Base-by-base conservation (phyloP, 2,113 vertebrate genomes). In the Misgurnus mizolepis region DNA sequence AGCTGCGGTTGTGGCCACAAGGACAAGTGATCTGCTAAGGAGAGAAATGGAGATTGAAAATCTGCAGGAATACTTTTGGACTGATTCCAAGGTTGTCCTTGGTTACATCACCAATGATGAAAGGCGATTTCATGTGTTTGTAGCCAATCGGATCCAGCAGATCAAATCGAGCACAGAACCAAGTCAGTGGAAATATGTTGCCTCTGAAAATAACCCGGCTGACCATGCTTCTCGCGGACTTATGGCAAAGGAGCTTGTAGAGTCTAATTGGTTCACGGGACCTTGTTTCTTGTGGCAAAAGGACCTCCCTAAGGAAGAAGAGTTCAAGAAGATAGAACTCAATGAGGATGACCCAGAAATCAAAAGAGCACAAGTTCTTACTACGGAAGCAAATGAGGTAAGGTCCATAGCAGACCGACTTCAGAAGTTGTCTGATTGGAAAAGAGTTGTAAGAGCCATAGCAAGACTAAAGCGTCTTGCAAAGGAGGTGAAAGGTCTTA, bases 251-350 rank as follows among this genome's bases (percentile, higher is more conserved):
- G 8, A 81, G 40, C 64, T 84, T 34, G 17, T 67, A 7, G 68
- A 17, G 15, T 84, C 83, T 10, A 76, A 83, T 45, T 76, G 82
- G 82, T 80, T 83, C 41, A 80, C 27, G 62, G 82, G 71, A 0
- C 75, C 80, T 67, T 40, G 49, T 10, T 74, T 84, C 27, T 39
- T 84, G 41, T 79, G 69, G 80, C 69, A 82, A 49, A 74, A 47
- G 18, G 65, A 85, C 10, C 55, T 82, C 14, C 76, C 64, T 9
- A 75, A 15, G 10, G 27, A 27, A 78, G 67, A 75, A 17, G 49
- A 53, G 49, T 12, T 74, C 50, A 85, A 70, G 47, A 45, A 76
- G 39, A 49, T 15, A 82, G 69, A 85, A 3, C 41, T 82, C 10
- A 14, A 27, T 47, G 34, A 64, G 3, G 40, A 58, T 27, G 78